Evolutionary conservation across 2,888 invertebrate genomes (phyloP), one percentile per base, ranked within the genome.

Genomic region (Altica lythri): DNA sequence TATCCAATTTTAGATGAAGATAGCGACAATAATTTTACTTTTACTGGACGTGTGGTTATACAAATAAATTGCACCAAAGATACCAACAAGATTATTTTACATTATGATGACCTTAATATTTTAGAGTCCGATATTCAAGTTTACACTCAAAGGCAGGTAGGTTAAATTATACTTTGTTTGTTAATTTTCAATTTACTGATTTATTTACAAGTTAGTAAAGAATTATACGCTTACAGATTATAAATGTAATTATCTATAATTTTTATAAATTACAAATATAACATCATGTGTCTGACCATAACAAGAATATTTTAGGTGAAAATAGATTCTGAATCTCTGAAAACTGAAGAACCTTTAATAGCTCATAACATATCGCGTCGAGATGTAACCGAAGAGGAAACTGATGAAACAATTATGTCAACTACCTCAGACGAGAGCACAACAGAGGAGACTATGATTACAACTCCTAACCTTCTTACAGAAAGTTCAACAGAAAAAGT

Each of bases 1-100:
- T 68, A 72, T 57, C 75, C 76, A 4, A 64, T 71, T 47, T 54
- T 75, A 44, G 71, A 75, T 50, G 73, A 74, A 57, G 55, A 60
- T 4, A 49, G 52, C 3, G 55, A 60, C 2, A 64, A 69, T 18
- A 74, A 73, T 61, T 74, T 74, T 44, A 74, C 73, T 1, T 75
- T 75, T 56, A 68, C 68, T 4, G 75, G 74, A 3, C 62, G 65
- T 50, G 73, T 74, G 1, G 62, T 68, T 19, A 75, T 75, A 13
- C 49, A 66, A 17, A 60, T 76, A n/a, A 64, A 69, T 30, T 71
- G 72, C 50, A 62, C 61, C 18, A 53, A 67, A 55, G 57, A 64
- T 51, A 74, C 74, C 1, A 71, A 73, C 34, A 68, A 64, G 55
- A 72, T 76, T 16, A 60, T 74, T 9, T 53, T 76, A 10, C 71